Evolutionary conservation across 2,888 invertebrate genomes (phyloP).

Genomic region (Metacarcinus magister): DNA sequence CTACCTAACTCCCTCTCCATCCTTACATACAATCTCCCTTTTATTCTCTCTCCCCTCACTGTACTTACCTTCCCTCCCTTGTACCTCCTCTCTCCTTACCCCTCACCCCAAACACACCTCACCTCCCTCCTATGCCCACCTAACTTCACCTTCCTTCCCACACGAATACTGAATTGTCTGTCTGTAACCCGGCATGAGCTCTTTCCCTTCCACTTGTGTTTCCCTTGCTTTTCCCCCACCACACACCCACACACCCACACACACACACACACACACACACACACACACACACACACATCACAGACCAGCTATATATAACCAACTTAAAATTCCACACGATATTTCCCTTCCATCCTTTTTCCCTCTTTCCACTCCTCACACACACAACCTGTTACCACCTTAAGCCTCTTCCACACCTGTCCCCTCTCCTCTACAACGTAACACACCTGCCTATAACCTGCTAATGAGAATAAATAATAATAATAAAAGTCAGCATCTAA

Average conservation of each 20-base stretch:
- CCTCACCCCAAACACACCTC: background rate
- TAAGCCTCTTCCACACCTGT: background rate
- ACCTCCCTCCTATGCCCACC: too few species aligned
- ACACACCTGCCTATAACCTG: background rate
- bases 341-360: background rate
- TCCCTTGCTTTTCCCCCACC: too few species aligned
- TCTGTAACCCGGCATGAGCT: too few species aligned
- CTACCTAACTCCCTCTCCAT: background rate
- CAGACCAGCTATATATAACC: too few species aligned
- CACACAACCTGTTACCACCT: too few species aligned
- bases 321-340: too few species aligned
- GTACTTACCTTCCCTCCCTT: background rate
- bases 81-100: background rate
- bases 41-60: background rate
- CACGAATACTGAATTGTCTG: too few species aligned
- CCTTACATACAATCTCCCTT: background rate
- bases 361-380: background rate
- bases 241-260: too few species aligned
- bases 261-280: too few species aligned
- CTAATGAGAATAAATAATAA: background rate
- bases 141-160: too few species aligned
- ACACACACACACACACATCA: too few species aligned
- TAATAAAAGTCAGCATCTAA: background rate
- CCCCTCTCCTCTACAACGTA: background rate
- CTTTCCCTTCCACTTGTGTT: too few species aligned